Percentiles rank a stretch among this genome's conserved stretches.
These are phyloP conservation scores for Dipus sagitta DNA, from an alignment of 2,797 vertebrate species.

Conservation along the genomic window DNA sequence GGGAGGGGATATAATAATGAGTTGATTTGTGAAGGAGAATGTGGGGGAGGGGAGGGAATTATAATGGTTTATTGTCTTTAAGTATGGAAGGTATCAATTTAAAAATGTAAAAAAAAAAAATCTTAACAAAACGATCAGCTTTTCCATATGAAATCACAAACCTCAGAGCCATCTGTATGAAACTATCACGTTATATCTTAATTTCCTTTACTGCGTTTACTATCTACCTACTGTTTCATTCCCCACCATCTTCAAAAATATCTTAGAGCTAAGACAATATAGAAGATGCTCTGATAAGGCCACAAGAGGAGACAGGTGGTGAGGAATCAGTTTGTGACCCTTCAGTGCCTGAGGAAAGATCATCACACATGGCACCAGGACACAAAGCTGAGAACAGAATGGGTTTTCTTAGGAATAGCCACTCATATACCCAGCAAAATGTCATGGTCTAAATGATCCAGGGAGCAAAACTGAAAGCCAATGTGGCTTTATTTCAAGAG, in stretches of 20 bases:
- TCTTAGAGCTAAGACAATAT: rapidly evolving
- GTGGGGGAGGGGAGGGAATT: too few relatives aligned
- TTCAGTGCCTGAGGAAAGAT: background rate
- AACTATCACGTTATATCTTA: background rate
- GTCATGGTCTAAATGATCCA: too few relatives aligned
- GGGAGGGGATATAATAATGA: too few relatives aligned
- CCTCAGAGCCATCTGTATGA: background rate
- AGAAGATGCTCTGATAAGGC: background rate
- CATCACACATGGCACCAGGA: background rate
- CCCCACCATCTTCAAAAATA: background rate
- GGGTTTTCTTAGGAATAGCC: background rate
- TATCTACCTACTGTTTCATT: background rate
- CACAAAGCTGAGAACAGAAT: background rate
- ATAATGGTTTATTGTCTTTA: too few relatives aligned
- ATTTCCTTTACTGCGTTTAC: too few relatives aligned
- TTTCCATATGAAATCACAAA: background rate
- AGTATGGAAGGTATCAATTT: too few relatives aligned
- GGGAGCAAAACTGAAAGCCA: too few relatives aligned
- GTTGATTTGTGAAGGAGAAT: too few relatives aligned
- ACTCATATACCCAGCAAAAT: too few relatives aligned
- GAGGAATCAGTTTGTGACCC: background rate
- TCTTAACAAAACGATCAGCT: too few relatives aligned
- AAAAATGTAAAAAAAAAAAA: too few relatives aligned
- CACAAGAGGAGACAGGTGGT: background rate
- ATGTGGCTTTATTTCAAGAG: too few relatives aligned